A percentile compares a stretch with the other conserved stretches of the same genome.
Evolutionary conservation across 2,113 vertebrate genomes (phyloP).

Genomic region (Herpetotheres cachinnans): DNA sequence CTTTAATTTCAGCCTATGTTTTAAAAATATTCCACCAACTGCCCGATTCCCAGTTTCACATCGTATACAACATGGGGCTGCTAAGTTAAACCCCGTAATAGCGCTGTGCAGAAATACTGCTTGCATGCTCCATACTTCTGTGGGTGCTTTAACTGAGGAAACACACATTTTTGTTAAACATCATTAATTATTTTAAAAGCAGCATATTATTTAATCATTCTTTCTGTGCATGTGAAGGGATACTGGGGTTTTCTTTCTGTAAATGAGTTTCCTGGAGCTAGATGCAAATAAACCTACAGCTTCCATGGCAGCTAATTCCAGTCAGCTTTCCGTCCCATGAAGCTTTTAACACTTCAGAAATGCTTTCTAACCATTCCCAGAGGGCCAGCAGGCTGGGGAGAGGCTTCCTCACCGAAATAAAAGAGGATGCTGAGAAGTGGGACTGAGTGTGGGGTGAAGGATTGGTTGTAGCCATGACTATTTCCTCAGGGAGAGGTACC

Average conservation of each 20-base stretch:
- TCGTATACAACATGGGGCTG: fast-evolving
- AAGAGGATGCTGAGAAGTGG: not conserved
- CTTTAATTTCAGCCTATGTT: not conserved
- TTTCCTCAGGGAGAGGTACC: not conserved
- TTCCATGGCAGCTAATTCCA: not conserved
- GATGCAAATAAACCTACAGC: not conserved
- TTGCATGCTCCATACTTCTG: not conserved
- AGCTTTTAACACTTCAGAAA: not conserved
- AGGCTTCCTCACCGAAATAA: not conserved
- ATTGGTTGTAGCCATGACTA: not conserved
- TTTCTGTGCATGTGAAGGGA: not conserved
- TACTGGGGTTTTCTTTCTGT: not conserved
- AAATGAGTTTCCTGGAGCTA: not conserved
- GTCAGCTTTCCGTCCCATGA: not conserved
- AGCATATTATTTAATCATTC: not conserved
- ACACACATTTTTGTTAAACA: not conserved
- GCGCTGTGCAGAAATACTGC: not conserved
- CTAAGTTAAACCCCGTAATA: fast-evolving
- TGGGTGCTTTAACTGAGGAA: not conserved
- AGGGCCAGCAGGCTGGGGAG: fast-evolving
- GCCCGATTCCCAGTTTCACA: not conserved
- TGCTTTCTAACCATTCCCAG: not conserved
- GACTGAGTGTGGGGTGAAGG: not conserved
- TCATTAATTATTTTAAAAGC: not conserved
- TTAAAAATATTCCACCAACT: not conserved